phyloP scores from a whole-genome alignment of 2,797 vertebrate genomes.

The Sebastes elongatus region DNA sequence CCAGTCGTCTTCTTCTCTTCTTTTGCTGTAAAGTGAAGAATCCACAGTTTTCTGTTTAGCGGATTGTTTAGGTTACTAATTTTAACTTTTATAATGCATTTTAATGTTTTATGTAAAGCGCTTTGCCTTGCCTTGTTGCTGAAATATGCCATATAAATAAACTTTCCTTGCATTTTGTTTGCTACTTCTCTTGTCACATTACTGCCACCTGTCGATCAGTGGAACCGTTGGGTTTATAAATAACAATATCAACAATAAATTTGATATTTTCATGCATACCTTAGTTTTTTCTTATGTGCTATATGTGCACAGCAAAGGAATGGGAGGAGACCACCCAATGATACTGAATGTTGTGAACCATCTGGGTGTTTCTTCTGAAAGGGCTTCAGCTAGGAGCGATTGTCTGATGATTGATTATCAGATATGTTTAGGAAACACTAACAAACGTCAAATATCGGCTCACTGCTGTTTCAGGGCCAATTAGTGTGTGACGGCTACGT shows the following conservation, averaged over 20 bases:
- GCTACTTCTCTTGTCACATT: neutral
- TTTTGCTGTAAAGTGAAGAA: no score
- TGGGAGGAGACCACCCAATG: neutral
- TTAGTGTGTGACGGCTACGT: slow-evolving; percentile 26
- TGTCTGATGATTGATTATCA: neutral
- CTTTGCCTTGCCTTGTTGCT: no score
- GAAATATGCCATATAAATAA: no score
- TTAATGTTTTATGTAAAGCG: no score
- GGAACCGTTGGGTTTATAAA: neutral
- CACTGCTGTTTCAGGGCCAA: slow-evolving; percentile 24
- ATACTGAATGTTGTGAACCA: neutral
- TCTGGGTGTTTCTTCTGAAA: neutral
- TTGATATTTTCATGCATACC: neutral
- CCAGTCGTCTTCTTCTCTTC: no score
- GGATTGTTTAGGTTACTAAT: no score
- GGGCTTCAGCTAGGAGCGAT: neutral
- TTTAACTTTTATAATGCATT: no score
- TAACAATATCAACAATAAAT: neutral
- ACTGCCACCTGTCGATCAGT: neutral
- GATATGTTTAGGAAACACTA: slow-evolving; percentile 19
- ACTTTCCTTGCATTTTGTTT: neutral
- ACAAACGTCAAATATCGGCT: slow-evolving; percentile 25
- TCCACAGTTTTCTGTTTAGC: no score
- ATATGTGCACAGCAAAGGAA: neutral
- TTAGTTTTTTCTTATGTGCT: neutral